A percentile compares a stretch with the other conserved stretches of the same genome.
Conservation (phyloP, 2,888 invertebrate genomes). For the Chloromyia formosa region DNA sequence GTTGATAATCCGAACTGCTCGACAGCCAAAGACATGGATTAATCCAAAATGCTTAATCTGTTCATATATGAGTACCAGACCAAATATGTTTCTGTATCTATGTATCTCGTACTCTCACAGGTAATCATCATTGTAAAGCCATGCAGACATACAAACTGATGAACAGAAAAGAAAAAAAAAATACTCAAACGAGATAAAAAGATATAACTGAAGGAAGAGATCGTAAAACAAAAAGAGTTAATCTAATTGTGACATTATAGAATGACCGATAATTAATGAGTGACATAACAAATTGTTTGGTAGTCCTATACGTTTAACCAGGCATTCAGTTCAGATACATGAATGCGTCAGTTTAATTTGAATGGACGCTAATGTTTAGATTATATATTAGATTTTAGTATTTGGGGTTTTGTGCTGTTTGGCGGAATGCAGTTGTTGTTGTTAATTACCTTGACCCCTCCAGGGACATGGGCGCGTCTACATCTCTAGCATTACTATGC, state of each 20-base stretch:
- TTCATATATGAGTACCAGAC: background rate
- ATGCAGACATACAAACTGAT: no score
- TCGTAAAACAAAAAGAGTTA: conserved; percentile 25
- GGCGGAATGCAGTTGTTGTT: no score
- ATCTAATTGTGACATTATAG: conserved; percentile 44
- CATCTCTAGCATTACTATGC: no score
- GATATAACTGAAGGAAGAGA: background rate
- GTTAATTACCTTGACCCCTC: no score
- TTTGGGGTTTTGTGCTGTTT: no score
- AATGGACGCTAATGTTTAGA: no score
- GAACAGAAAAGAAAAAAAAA: no score
- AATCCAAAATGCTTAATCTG: conserved; percentile 1
- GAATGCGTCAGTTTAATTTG: no score
- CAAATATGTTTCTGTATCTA: no score
- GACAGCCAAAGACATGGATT: background rate
- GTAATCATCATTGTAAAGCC: conserved; percentile 4
- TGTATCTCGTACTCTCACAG: conserved; percentile 5
- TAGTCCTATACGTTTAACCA: conserved; percentile 7
- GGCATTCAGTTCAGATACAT: background rate
- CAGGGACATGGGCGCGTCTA: no score
- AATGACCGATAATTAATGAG: conserved; percentile 43
- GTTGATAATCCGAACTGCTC: background rate
- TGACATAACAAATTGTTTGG: conserved; percentile 43
- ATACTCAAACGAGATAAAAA: conserved; percentile 5
- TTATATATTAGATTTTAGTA: no score